Evolutionary conservation across 2,888 invertebrate genomes (phyloP), one percentile per base, ranked within the genome.

Genomic region (Galeruca laticollis): DNA sequence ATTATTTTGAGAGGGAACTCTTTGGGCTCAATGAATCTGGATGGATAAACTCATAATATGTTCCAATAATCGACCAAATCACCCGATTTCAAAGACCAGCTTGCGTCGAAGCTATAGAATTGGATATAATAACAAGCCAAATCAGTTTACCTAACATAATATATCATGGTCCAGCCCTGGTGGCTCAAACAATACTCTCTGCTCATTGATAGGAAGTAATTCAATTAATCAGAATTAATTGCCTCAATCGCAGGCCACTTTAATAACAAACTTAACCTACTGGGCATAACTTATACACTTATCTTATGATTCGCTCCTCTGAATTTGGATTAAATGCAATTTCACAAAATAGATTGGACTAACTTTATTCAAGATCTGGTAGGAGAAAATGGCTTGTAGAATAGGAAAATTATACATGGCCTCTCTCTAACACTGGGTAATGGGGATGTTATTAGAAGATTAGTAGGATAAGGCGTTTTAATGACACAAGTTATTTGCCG

Each of bases 201-300:
- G 73, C 73, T 73, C 75, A 77, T 76, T 72, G 78, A 79, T 78
- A 78, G 77, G 77, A 79, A 77, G 77, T 78, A 77, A 79, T 78
- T 78, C 77, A 79, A 78, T 79, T 79, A 77, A 76, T 72, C 74
- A 73, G n/a, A 76, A 78, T 78, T 78, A 79, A 78, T 78, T 77
- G 74, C 73, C 60, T 66, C 62, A 61, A 73, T 68, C 61, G 75
- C 40, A 62, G 69, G 59, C 60, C 68, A 69, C 68, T 69, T 67
- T 63, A 70, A 72, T 72, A 75, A 72, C 75, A 73, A 74, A 74
- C 71, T 75, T 75, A 75, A 74, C 75, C 74, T 74, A 70, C 54
- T 71, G 70, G 60, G 70, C 73, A 75, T 75, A 73, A 75, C 74
- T 75, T 75, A 75, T 68, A 63, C 60, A 65, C 72, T 74, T 75